Conservation (phyloP, 1,140 invertebrate species). For the Drosophila bocqueti region DNA sequence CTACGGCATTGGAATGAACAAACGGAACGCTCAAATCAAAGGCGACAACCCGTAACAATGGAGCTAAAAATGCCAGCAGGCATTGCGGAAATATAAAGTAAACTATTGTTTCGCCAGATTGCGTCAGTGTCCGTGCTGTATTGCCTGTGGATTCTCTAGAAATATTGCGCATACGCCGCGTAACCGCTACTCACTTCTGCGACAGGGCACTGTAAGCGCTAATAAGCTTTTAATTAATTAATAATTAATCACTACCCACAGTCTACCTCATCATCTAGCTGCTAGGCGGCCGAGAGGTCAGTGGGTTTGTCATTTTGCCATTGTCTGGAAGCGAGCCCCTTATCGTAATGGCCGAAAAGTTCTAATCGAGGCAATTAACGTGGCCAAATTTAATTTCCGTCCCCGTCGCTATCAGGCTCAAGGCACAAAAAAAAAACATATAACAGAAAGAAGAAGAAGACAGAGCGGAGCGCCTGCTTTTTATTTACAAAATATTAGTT, state of each 20-base stretch:
- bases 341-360: slow-evolving; percentile 81
- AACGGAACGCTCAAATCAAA: slow-evolving; percentile 54
- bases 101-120: slow-evolving; percentile 41
- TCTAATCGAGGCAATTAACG: slow-evolving; percentile 81
- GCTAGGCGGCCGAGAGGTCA: slow-evolving; percentile 35
- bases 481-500: slow-evolving; percentile 82
- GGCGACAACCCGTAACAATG: slow-evolving; percentile 46
- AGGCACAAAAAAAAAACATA: slow-evolving; percentile 9
- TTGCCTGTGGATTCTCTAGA: slow-evolving; percentile 1
- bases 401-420: slow-evolving; percentile 65
- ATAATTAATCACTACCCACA: slow-evolving; percentile 71
- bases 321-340: slow-evolving; percentile 52
- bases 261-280: slow-evolving; percentile 30
- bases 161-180: slow-evolving; percentile 51
- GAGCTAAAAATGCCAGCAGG: slow-evolving; percentile 36
- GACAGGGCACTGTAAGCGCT: slow-evolving; percentile 42
- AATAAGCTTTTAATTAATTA: slow-evolving; percentile 79
- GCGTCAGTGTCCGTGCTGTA: slow-evolving; percentile 30
- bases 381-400: slow-evolving; percentile 82
- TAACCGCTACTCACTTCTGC: slow-evolving; percentile 1
- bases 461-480: slow-evolving; percentile 34
- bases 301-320: slow-evolving; percentile 40
- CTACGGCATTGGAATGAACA: slow-evolving; percentile 11
- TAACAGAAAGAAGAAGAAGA: slow-evolving; percentile 16
- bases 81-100: slow-evolving; percentile 46